Conservation (phyloP, 2,888 invertebrate genomes). For the Campoplex capitator region DNA sequence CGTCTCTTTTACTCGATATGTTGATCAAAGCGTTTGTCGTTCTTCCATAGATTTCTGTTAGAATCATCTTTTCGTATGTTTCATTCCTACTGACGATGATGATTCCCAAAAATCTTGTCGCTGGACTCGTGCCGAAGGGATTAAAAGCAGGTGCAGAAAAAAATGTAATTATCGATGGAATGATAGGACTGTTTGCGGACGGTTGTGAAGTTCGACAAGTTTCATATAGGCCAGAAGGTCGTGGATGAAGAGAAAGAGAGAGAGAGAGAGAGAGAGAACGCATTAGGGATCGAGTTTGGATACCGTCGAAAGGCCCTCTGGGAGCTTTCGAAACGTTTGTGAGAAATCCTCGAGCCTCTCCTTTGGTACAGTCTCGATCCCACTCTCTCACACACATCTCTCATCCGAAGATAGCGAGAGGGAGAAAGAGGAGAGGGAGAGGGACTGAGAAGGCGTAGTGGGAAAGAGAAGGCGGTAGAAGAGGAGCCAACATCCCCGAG, state of each 20-base stretch:
- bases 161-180: neutral
- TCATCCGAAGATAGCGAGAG: conserved; percentile 17
- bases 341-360: conserved; percentile 56
- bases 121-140: neutral
- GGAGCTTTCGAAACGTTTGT: conserved; percentile 48
- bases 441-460: neutral
- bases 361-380: neutral
- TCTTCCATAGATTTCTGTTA: neutral
- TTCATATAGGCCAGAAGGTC: conserved; percentile 24
- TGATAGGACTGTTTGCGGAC: neutral
- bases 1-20: neutral
- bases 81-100: neutral
- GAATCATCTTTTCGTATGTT: neutral
- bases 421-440: conserved; percentile 24
- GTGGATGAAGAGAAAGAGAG: conserved; percentile 9
- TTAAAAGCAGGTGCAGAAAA: neutral
- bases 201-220: conserved; percentile 29
- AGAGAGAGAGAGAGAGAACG: neutral
- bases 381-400: conserved; percentile 5
- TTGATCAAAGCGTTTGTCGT: conserved; percentile 1
- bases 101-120: neutral
- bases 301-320: conserved; percentile 51
- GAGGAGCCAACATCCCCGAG: conserved; percentile 46
- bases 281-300: conserved; percentile 58
- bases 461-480: conserved; percentile 22